phyloP scores from a whole-genome alignment of 2,888 invertebrate species.

The Seira musarum region DNA sequence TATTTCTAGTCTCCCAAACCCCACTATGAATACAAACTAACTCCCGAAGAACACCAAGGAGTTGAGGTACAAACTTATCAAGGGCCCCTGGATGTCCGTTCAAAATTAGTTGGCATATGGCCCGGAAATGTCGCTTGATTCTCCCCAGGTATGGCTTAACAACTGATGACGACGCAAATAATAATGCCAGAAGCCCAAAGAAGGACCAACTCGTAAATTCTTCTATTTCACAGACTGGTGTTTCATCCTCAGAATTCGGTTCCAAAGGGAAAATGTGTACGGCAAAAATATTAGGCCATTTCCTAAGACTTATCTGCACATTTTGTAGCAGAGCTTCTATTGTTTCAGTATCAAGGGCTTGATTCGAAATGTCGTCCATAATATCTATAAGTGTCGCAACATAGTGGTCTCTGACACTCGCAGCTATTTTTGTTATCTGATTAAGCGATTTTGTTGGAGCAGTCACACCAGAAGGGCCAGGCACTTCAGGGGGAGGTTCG shows the following conservation, averaged over 20 bases:
- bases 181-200: not conserved
- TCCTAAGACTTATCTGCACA: not conserved
- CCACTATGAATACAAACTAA: not conserved
- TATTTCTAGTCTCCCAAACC: no score
- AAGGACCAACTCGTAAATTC: conserved; percentile 33
- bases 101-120: conserved; percentile 17
- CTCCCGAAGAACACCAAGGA: not conserved
- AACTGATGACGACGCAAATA: not conserved
- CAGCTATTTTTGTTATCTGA: no score
- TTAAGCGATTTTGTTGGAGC: no score
- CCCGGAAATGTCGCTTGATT: not conserved
- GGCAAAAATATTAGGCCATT: conserved; percentile 20
- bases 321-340: not conserved
- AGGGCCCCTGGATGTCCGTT: conserved; percentile 31
- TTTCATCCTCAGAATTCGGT: conserved; percentile 17
- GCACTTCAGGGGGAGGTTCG: no score
- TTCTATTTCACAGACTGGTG: conserved; percentile 4
- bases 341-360: no score
- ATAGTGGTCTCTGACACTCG: no score
- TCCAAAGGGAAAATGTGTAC: conserved; percentile 11
- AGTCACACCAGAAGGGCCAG: no score
- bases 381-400: no score
- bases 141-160: not conserved
- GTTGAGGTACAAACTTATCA: not conserved
- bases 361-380: not conserved